Percentiles rank a stretch among this genome's conserved stretches.
phyloP scores from a whole-genome alignment of 2,797 vertebrate species.

The Pogoniulus pusillus region DNA sequence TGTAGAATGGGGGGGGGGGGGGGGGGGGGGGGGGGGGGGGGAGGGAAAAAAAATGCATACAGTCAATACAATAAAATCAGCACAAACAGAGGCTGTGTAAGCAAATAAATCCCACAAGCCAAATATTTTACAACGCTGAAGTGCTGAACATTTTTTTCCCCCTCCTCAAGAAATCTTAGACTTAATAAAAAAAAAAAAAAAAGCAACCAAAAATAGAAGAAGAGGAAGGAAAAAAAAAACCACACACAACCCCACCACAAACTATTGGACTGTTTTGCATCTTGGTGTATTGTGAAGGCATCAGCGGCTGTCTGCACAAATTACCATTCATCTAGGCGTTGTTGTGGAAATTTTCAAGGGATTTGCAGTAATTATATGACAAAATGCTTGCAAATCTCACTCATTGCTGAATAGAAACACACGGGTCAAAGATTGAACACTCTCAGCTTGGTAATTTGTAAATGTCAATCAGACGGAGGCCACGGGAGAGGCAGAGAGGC shows the following conservation, averaged over 20 bases:
- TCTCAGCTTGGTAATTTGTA: constrained; percentile 98
- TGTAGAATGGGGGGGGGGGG: constrained; percentile 71
- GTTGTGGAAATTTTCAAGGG: constrained; percentile 94
- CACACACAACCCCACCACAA: too few relatives aligned
- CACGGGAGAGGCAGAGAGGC: constrained; percentile 77
- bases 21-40: constrained; percentile 55
- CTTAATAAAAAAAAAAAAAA: not conserved
- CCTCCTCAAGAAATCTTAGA: constrained; percentile 59
- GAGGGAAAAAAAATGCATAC: constrained; percentile 69
- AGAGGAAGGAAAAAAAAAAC: constrained; percentile 36
- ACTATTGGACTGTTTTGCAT: constrained; percentile 73
- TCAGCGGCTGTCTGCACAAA: constrained; percentile 81
- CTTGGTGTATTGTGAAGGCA: constrained; percentile 74
- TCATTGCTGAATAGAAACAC: constrained; percentile 94
- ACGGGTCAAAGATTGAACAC: constrained; percentile 96
- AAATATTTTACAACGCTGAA: constrained; percentile 66
- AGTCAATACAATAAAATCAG: constrained; percentile 81
- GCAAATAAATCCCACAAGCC: constrained; percentile 77
- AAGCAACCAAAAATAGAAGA: not conserved
- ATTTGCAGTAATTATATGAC: constrained; percentile 99
- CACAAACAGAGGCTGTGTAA: constrained; percentile 72
- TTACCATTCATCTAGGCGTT: constrained; percentile 88
- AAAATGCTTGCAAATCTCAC: constrained; percentile 96
- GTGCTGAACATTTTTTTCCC: constrained; percentile 1
- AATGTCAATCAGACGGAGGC: constrained; percentile 95